Evolutionary conservation across 2,888 invertebrate genomes (phyloP), one percentile per base, ranked within the genome.

Genomic region (Erebia epiphron): DNA sequence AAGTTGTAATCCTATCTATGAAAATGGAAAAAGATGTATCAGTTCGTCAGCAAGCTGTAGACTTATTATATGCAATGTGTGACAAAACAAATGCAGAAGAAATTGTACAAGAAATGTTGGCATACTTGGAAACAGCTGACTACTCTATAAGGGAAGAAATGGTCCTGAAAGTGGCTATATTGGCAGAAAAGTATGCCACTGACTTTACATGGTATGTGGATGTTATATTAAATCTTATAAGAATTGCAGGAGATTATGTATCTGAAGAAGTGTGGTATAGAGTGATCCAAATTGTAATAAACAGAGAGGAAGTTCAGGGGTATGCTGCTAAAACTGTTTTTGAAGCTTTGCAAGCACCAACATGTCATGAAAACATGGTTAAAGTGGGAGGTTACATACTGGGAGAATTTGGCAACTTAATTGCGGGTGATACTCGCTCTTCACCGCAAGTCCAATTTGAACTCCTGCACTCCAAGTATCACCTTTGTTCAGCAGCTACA

Each of bases 281-380:
- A 87, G 99, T 99, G 68, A 99, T 99, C 81, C 99, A 99, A 94
- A 99, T 99, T 85, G 99, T 99, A 50, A 99, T 99, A 78, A 99
- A 99, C 88, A 95, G 99, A 81, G 99, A 99, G 87, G 99, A 99
- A 92, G 99, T 99, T 1, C 99, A 99, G 92, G 99, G 99, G 21
- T 99, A 99, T 94, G 99, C 99, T 73, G 99, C 99, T 65, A 99
- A 99, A 94, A 99, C 99, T 68, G 99, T 99, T 35, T 99, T 99
- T 94, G 99, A 99, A 94, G 99, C 99, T 70, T 93, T 99, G 68
- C 99, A 99, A 94, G 99, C 99, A 49, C 99, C 99, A 21, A 99
- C 99, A 41, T 99, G 99, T 84, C 99, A 99, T 88, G 99, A 99
- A 92, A 99, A 99, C 89, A 99, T 99, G 99, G 99, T 99, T 1